Conservation (phyloP, 2,797 vertebrate genomes). For the Enteromius anoplus region DNA sequence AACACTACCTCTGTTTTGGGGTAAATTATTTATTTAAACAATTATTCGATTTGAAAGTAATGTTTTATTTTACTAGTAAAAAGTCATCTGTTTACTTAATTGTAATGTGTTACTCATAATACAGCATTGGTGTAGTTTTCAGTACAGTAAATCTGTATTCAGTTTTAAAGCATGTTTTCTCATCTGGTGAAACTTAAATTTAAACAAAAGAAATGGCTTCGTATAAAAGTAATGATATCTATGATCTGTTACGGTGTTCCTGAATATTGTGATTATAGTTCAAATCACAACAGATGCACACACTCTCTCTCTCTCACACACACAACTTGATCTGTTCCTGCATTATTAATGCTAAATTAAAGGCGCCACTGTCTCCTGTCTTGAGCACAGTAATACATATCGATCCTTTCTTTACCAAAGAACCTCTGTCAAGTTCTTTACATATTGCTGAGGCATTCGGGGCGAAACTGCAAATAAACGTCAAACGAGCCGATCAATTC, state of each 20-base stretch:
- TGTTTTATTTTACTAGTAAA: background rate
- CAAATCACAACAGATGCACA: background rate
- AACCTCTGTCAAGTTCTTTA: constrained; percentile 72
- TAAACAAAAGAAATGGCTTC: background rate
- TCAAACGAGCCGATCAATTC: background rate
- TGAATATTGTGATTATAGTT: background rate
- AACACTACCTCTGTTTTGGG: too few relatives aligned
- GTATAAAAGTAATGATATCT: background rate
- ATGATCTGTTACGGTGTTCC: background rate
- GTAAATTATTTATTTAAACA: background rate
- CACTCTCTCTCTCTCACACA: constrained; percentile 29
- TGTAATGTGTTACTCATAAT: background rate
- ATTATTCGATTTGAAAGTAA: too few relatives aligned
- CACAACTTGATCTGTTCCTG: constrained; percentile 51
- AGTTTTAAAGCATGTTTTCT: background rate
- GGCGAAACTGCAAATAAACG: constrained; percentile 15
- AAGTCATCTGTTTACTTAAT: background rate
- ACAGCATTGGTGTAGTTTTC: background rate
- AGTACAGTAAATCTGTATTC: too few relatives aligned
- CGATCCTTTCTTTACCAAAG: constrained; percentile 75
- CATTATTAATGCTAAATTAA: constrained; percentile 82
- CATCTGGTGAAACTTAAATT: background rate
- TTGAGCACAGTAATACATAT: constrained; percentile 71
- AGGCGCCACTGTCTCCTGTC: constrained; percentile 72
- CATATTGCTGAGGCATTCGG: constrained; percentile 24